A percentile compares a stretch with the other conserved stretches of the same genome.
phyloP scores from a whole-genome alignment of 1,140 invertebrate genomes.

The Bombus superbus region DNA sequence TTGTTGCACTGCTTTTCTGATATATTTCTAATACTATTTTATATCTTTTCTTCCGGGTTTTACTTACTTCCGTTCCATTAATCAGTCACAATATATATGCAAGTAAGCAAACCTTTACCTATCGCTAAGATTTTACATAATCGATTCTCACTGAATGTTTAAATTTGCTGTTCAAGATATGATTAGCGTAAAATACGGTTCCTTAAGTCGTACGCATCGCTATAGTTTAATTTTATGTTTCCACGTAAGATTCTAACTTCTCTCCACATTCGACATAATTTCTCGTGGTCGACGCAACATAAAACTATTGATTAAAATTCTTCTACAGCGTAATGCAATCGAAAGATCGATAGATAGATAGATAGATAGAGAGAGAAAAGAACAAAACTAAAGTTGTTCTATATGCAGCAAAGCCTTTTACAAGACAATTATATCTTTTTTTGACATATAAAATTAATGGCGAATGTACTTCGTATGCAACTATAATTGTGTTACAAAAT shows the following conservation, averaged over 20 bases:
- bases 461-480: background rate
- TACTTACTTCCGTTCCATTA: conserved; percentile 12
- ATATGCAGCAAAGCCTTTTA: background rate
- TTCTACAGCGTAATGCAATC: background rate
- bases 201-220: conserved; percentile 12
- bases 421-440: background rate
- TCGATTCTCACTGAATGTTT: conserved; percentile 38
- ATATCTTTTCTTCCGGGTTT: background rate
- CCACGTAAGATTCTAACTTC: conserved; percentile 16
- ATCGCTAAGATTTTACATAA: conserved; percentile 18
- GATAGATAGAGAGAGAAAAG: background rate
- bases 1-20: background rate
- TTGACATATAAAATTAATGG: background rate
- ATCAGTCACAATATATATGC: conserved; percentile 33
- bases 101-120: conserved; percentile 7
- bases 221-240: background rate
- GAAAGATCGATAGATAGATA: background rate
- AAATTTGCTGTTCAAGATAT: conserved; percentile 25
- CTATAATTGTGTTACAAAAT: background rate
- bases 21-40: conserved; percentile 39
- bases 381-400: background rate
- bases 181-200: conserved; percentile 37
- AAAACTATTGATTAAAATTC: conserved; percentile 18
- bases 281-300: background rate
- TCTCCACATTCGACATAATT: background rate